Base-by-base conservation (phyloP, 2,113 vertebrate species). In the Dicrurus megarhynchus region DNA sequence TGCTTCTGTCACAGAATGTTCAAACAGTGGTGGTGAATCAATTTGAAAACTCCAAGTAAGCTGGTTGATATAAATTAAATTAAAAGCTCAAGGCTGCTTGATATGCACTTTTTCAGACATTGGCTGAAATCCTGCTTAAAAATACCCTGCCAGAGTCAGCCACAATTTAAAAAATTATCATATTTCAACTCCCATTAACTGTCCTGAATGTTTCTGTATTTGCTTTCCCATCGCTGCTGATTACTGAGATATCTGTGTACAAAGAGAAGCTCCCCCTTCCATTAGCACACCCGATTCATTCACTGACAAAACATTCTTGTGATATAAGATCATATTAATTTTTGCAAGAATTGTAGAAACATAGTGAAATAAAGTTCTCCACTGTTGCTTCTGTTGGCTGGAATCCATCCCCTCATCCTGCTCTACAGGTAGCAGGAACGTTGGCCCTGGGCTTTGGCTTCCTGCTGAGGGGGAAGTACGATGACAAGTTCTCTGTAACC, bases 61-160 rank as follows among this genome's bases (percentile, higher is more conserved):
- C 64, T 78, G 88, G 86, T 87, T 93, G 97, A 94, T 94, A 91
- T 94, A 95, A 96, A 97, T 97, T 85, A 94, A 97, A 94, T 96
- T 96, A 96, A 93, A 96, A 94, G 74, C 93, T 83, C 84, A 89
- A 57, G 76, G 73, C 87, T 94, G 90, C 77, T 95, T 88, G 71
- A 92, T 94, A 88, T 37, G 74, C 52, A 57, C 41, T 94, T 95
- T 97, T 93, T 71, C 73, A 97, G 74, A 74, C 1, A 5, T 56
- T 92, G 90, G 59, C 64, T 91, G 57, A 89, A 91, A 89, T 94
- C 30, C 64, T 87, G 47, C 52, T 93, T 56, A 63, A 79, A 84
- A 89, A 73, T 24, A 78, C 35, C 27, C 37, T 84, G 83, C 59
- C 61, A 93, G 76, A 67, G 37, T 85, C 73, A 90, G 41, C 22